phyloP scores from a whole-genome alignment of 2,888 invertebrate species.

The Atrina japonica region DNA sequence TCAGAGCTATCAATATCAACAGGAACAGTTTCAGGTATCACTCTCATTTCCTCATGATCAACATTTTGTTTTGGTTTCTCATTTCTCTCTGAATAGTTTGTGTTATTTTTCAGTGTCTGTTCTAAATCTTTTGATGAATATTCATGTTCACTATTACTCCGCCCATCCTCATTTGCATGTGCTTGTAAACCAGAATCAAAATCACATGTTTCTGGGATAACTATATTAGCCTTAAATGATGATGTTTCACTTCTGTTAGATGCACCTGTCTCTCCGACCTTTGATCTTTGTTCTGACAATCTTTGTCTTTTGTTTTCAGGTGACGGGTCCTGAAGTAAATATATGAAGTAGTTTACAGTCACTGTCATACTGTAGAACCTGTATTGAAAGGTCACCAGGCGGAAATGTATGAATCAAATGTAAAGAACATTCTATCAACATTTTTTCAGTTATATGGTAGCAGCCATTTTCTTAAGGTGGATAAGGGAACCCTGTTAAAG shows the following conservation, averaged over 20 bases:
- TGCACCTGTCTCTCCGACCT: no score
- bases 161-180: slow-evolving; percentile 5
- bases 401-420: no score
- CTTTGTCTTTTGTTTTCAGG: slow-evolving; percentile 50
- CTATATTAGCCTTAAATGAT: slow-evolving; percentile 6
- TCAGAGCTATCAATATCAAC: slow-evolving; percentile 35
- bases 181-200: slow-evolving; percentile 19
- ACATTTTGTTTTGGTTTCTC: not conserved
- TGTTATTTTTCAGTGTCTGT: not conserved
- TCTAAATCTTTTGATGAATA: not conserved
- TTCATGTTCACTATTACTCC: not conserved
- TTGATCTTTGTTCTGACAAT: not conserved
- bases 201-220: slow-evolving; percentile 54
- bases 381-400: no score
- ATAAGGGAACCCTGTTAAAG: no score
- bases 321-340: slow-evolving; percentile 45
- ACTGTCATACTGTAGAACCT: no score
- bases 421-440: no score
- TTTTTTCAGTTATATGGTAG: no score
- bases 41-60: not conserved
- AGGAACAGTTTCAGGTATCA: slow-evolving; percentile 49
- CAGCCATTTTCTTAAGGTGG: no score
- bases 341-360: no score
- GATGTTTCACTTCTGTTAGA: not conserved
- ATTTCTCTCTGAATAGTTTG: not conserved